phyloP scores from a whole-genome alignment of 2,113 vertebrate species.

The Rhynchomys soricoides region DNA sequence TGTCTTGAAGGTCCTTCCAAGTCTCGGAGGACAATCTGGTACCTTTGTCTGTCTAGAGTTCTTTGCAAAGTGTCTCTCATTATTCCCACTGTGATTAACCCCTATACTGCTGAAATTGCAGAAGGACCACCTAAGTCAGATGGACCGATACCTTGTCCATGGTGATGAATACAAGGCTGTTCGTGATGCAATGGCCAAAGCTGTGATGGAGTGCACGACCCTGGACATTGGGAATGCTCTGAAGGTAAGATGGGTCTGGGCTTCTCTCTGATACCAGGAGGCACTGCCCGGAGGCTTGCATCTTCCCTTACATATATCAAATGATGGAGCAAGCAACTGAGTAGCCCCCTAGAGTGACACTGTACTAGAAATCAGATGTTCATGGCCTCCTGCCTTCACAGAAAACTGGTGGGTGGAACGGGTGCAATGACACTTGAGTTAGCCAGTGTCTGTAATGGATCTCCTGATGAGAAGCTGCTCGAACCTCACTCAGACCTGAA shows the following conservation, averaged over 20 bases:
- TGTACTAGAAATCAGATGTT: rapidly evolving
- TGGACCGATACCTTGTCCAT: constrained; percentile 91
- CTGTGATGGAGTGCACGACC: constrained; percentile 84
- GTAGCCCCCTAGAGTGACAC: rapidly evolving
- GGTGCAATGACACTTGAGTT: rapidly evolving
- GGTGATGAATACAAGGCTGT: constrained; percentile 89
- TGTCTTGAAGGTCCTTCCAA: not conserved
- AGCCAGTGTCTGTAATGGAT: not conserved
- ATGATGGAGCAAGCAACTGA: not conserved
- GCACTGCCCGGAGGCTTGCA: not conserved
- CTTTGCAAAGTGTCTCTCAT: not conserved
- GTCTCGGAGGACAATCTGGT: not conserved
- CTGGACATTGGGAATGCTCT: constrained; percentile 79
- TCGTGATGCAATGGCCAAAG: constrained; percentile 88
- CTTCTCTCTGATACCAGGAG: not conserved
- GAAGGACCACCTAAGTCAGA: constrained; percentile 75
- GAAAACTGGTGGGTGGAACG: not conserved
- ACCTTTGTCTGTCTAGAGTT: not conserved
- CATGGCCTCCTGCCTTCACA: not conserved
- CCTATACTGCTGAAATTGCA: not conserved
- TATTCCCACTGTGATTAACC: rapidly evolving
- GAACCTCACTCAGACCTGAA: not conserved
- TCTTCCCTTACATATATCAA: not conserved
- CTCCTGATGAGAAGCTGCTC: not conserved
- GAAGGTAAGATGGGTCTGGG: constrained; percentile 84